phyloP scores from a whole-genome alignment of 2,888 invertebrate genomes.

The Carcina quercana region DNA sequence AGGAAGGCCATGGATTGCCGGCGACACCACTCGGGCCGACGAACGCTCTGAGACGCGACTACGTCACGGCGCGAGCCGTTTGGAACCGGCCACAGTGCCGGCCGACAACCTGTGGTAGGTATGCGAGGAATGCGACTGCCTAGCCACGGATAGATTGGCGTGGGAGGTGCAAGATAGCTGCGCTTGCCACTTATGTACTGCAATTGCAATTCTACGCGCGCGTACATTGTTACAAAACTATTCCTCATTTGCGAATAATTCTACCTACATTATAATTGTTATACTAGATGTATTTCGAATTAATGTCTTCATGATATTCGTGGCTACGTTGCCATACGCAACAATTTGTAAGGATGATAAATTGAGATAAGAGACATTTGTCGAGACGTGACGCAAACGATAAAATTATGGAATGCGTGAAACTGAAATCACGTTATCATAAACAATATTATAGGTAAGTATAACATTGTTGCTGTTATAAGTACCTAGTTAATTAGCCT shows the following conservation, averaged over 20 bases:
- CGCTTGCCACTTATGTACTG: conserved; percentile 34
- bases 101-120: conserved; percentile 63
- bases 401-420: conserved; percentile 14
- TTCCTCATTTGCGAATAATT: too few species aligned
- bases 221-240: too few species aligned
- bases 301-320: too few species aligned
- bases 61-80: conserved; percentile 56
- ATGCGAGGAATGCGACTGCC: conserved; percentile 65
- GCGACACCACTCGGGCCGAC: conserved; percentile 32
- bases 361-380: conserved; percentile 16
- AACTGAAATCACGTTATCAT: conserved; percentile 13
- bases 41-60: conserved; percentile 41
- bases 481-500: too few species aligned
- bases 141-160: conserved; percentile 42
- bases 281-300: too few species aligned
- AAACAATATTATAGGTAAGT: too few species aligned
- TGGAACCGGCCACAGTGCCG: conserved; percentile 52
- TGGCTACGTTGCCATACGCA: conserved; percentile 14
- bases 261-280: too few species aligned
- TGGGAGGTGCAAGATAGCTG: conserved; percentile 53
- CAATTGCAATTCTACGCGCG: conserved; percentile 40
- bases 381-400: conserved; percentile 9
- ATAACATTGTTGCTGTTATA: too few species aligned
- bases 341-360: conserved; percentile 11
- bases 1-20: conserved; percentile 22